Percentiles rank a stretch among this genome's conserved stretches.
phyloP scores from a whole-genome alignment of 2,113 vertebrate species.

The Thamnophis sirtalis region DNA sequence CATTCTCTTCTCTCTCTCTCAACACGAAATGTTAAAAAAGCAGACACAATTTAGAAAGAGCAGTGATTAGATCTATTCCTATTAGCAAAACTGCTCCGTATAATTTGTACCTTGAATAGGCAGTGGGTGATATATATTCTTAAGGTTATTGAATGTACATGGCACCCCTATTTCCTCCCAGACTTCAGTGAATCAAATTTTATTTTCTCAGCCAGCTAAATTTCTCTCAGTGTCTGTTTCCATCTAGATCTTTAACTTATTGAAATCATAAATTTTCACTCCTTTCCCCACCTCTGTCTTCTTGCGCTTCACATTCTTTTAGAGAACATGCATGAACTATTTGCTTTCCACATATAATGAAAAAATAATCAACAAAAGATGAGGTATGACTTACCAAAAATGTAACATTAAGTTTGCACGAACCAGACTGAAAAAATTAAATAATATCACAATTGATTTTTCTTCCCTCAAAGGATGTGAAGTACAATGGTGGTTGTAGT shows the following conservation, averaged over 20 bases:
- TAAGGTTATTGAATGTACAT: neutral
- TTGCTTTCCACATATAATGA: neutral
- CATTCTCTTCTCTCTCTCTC: neutral
- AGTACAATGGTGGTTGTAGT: neutral
- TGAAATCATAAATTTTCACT: neutral
- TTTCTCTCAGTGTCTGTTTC: neutral
- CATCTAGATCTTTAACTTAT: neutral
- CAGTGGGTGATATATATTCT: neutral
- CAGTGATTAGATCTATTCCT: neutral
- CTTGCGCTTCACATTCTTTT: neutral
- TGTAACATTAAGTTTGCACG: neutral
- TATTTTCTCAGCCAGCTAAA: neutral
- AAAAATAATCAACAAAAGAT: neutral
- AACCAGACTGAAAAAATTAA: neutral
- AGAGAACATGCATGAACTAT: neutral
- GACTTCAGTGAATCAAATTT: neutral
- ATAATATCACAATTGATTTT: neutral
- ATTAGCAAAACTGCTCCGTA: neutral
- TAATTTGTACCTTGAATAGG: neutral
- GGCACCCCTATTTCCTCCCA: neutral
- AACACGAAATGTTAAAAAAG: neutral
- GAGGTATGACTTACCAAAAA: neutral
- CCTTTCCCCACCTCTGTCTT: neutral
- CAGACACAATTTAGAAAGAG: neutral
- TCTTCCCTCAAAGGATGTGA: neutral